Conservation (phyloP, 2,113 vertebrate genomes). For the Heptranchias perlo region DNA sequence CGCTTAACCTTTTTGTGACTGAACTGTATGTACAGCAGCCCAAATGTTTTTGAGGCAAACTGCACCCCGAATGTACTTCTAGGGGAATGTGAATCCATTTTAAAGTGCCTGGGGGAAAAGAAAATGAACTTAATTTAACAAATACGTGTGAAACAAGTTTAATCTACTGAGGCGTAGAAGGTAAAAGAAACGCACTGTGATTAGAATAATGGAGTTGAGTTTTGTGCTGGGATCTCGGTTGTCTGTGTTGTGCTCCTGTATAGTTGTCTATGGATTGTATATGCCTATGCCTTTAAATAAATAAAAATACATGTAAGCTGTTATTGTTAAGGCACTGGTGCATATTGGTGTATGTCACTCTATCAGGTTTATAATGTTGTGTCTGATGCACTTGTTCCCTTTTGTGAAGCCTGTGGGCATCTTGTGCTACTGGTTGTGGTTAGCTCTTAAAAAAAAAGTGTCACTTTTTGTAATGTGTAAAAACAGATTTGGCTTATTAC, state of each 20-base stretch:
- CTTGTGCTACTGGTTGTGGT: conserved; percentile 33
- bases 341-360: conserved; percentile 36
- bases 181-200: conserved; percentile 37
- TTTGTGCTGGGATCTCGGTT: conserved; percentile 33
- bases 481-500: conserved; percentile 21
- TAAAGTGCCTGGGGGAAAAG: conserved; percentile 34
- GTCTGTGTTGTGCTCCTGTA: conserved; percentile 36
- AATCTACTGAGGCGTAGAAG: conserved; percentile 21
- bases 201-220: conserved; percentile 28
- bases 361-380: conserved; percentile 31
- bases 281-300: conserved; percentile 38
- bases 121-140: conserved; percentile 30
- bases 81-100: conserved; percentile 25
- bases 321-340: conserved; percentile 36
- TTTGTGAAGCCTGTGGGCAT: conserved; percentile 27
- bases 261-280: conserved; percentile 30
- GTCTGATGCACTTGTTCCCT: conserved; percentile 29
- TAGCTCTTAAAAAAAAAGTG: neutral
- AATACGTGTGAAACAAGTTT: conserved; percentile 28
- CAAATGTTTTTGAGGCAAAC: conserved; percentile 27
- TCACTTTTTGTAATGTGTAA: conserved; percentile 28
- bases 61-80: conserved; percentile 26
- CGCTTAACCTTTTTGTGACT: neutral
- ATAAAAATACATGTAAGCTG: conserved; percentile 31
- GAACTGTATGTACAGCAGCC: neutral